These are phyloP conservation scores for Dryomyza anilis DNA, from an alignment of 2,888 invertebrate species.

Conservation along the genomic window DNA sequence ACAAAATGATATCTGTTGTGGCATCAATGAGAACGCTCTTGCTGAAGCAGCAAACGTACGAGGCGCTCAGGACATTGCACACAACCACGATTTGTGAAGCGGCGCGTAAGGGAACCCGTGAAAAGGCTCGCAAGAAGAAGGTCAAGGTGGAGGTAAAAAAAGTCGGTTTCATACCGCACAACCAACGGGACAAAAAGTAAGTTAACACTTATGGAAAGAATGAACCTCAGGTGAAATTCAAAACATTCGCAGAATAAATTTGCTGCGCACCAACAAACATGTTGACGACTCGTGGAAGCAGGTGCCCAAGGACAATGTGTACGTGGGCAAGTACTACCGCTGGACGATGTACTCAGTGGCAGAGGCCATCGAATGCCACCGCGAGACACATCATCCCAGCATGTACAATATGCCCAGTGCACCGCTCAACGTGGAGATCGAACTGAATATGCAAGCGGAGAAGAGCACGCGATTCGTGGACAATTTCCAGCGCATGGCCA, in stretches of 20 bases:
- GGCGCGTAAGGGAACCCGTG: constrained; percentile 83
- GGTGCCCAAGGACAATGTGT: constrained; percentile 71
- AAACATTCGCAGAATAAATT: constrained; percentile 53
- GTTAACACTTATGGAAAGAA: constrained; percentile 33
- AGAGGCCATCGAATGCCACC: constrained; percentile 78
- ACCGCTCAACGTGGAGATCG: constrained; percentile 71
- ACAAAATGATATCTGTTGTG: constrained; percentile 34
- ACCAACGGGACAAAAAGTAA: constrained; percentile 68
- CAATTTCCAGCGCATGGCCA: constrained; percentile 70
- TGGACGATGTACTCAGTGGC: constrained; percentile 70
- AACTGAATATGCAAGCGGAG: constrained; percentile 75
- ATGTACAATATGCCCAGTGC: constrained; percentile 80
- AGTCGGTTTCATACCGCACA: constrained; percentile 76
- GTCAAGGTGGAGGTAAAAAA: constrained; percentile 78
- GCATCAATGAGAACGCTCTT: constrained; percentile 33
- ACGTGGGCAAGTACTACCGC: constrained; percentile 64
- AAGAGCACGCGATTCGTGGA: constrained; percentile 69
- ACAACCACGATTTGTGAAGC: constrained; percentile 70
- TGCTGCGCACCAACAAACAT: constrained; percentile 64
- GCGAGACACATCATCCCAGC: constrained; percentile 82
- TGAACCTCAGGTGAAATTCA: neutral
- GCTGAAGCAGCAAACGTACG: constrained; percentile 41
- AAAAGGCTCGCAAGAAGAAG: constrained; percentile 75
- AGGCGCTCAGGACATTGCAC: constrained; percentile 62
- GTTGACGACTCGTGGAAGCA: constrained; percentile 66